A percentile compares a stretch with the other conserved stretches of the same genome.
Evolutionary conservation across 2,888 invertebrate species (phyloP).

Genomic region (Sminthurides aquaticus): DNA sequence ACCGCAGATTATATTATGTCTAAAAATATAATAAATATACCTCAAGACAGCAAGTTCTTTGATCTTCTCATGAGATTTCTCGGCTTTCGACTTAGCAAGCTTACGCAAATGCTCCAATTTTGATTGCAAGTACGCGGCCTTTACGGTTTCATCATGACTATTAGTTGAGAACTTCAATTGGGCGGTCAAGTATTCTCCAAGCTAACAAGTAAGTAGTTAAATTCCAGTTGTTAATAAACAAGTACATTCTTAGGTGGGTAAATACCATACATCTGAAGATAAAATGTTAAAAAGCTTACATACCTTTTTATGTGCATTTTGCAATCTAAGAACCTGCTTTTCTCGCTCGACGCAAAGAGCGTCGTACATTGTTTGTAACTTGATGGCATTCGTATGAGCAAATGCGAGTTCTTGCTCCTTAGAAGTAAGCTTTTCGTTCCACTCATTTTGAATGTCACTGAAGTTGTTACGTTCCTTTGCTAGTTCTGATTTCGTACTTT

Average conservation of each 20-base stretch:
- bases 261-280: too few species aligned
- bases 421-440: not conserved
- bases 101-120: not conserved
- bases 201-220: too few species aligned
- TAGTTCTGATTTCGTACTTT: not conserved
- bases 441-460: not conserved
- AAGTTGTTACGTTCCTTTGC: constrained; percentile 5
- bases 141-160: too few species aligned
- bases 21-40: too few species aligned
- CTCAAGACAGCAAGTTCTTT: not conserved
- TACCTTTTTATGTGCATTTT: not conserved
- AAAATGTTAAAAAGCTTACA: not conserved
- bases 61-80: not conserved
- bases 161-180: too few species aligned
- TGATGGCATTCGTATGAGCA: not conserved
- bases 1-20: too few species aligned
- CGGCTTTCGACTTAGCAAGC: not conserved
- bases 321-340: not conserved
- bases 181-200: too few species aligned
- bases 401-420: not conserved
- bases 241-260: too few species aligned
- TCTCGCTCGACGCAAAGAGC: not conserved
- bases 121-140: too few species aligned
- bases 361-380: not conserved
- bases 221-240: too few species aligned